Percentiles rank a stretch among this genome's conserved stretches.
These are phyloP conservation scores for Mirza zaza DNA, from an alignment of 2,113 vertebrate species.

Conservation along the genomic window DNA sequence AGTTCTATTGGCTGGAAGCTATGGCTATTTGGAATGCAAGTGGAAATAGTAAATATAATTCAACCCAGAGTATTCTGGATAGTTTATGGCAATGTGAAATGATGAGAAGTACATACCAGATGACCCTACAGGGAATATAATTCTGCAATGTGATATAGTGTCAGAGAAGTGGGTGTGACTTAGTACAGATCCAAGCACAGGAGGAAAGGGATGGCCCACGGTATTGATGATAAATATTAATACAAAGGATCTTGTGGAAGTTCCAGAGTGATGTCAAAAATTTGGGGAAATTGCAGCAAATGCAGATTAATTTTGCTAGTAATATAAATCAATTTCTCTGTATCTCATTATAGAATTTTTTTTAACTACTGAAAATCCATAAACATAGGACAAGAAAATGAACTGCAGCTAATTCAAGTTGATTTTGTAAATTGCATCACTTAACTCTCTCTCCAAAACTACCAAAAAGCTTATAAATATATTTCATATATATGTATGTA, in stretches of 20 bases:
- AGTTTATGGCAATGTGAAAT: background rate
- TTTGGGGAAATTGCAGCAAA: background rate
- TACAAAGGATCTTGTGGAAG: background rate
- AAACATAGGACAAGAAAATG: background rate
- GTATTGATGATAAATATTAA: too few relatives aligned
- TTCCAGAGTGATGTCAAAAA: background rate
- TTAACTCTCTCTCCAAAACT: too few relatives aligned
- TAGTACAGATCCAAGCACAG: background rate
- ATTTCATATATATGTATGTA: too few relatives aligned
- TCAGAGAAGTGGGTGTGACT: background rate
- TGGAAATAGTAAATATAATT: background rate
- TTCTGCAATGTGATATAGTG: accelerated
- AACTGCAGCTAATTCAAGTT: background rate
- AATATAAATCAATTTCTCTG: background rate
- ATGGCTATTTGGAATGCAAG: background rate
- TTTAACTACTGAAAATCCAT: background rate
- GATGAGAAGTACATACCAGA: background rate
- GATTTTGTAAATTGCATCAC: accelerated
- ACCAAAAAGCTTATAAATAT: too few relatives aligned
- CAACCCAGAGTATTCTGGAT: background rate
- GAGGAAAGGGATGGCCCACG: accelerated
- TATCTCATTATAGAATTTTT: background rate
- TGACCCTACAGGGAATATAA: too few relatives aligned
- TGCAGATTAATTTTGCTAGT: background rate
- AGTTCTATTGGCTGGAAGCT: background rate